phyloP scores from a whole-genome alignment of 2,797 vertebrate genomes.

The Eidolon dupreanum region DNA sequence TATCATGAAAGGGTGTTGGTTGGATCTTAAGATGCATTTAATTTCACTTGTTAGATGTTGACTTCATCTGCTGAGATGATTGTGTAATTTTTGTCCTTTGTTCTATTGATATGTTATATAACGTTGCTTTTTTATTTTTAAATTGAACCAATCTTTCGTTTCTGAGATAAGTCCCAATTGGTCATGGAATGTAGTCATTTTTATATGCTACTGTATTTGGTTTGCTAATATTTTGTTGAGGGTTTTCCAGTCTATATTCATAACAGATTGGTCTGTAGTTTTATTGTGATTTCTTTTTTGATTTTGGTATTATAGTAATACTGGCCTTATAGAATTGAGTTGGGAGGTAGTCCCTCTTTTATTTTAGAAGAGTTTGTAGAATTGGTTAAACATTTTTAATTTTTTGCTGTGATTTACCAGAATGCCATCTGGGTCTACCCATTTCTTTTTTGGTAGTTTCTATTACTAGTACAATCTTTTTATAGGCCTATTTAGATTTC shows the following conservation, averaged over 20 bases:
- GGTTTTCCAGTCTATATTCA: neutral
- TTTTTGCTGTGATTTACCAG: neutral
- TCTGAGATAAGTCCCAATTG: neutral
- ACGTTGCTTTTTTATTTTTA: neutral
- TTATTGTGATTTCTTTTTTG: neutral
- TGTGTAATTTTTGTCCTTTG: neutral
- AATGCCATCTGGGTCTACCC: neutral
- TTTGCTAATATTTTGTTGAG: neutral
- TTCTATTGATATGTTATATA: neutral
- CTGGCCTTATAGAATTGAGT: neutral
- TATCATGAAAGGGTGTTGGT: neutral
- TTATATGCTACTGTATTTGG: neutral
- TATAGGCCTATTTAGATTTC: neutral
- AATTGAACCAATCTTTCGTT: neutral
- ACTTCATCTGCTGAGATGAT: neutral
- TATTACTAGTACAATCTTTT: neutral
- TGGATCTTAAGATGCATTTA: neutral
- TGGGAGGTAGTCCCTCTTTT: neutral
- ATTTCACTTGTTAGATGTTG: neutral
- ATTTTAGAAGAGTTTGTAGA: neutral
- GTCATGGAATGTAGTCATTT: neutral
- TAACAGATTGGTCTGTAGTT: neutral
- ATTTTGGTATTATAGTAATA: neutral
- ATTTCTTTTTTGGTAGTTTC: constrained; percentile 1
- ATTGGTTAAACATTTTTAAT: neutral